These are phyloP conservation scores for Uria lomvia DNA, from an alignment of 2,113 vertebrate species.

Conservation along the genomic window DNA sequence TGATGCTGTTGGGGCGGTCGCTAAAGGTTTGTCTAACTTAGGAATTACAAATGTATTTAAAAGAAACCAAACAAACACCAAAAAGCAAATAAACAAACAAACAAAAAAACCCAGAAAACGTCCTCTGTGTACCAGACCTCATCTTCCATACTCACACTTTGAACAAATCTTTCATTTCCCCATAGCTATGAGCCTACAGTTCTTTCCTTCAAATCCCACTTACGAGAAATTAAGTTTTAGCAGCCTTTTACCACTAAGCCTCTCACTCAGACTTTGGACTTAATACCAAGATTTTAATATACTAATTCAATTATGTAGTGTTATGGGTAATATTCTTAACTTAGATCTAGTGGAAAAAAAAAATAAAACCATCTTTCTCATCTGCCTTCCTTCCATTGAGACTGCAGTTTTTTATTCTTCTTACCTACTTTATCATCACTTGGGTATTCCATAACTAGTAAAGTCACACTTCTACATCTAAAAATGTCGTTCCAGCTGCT, in stretches of 20 bases:
- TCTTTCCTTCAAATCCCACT: not conserved
- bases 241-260: not conserved
- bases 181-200: not conserved
- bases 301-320: slow-evolving; percentile 31
- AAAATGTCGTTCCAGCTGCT: not conserved
- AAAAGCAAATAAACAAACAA: not conserved
- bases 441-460: not conserved
- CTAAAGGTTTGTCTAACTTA: not conserved
- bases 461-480: not conserved
- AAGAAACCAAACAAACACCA: not conserved
- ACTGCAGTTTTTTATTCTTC: not conserved
- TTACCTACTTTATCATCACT: not conserved
- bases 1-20: fast-evolving
- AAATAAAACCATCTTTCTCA: not conserved
- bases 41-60: not conserved
- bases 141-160: not conserved
- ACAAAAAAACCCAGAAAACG: not conserved
- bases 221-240: not conserved
- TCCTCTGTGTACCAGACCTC: not conserved
- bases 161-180: not conserved
- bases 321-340: slow-evolving; percentile 26
- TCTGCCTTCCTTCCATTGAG: not conserved
- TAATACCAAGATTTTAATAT: slow-evolving; percentile 22
- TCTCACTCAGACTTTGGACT: slow-evolving; percentile 26
- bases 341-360: not conserved